Base-by-base conservation (phyloP, 2,888 invertebrate species). In the Philhelius pedissequus region DNA sequence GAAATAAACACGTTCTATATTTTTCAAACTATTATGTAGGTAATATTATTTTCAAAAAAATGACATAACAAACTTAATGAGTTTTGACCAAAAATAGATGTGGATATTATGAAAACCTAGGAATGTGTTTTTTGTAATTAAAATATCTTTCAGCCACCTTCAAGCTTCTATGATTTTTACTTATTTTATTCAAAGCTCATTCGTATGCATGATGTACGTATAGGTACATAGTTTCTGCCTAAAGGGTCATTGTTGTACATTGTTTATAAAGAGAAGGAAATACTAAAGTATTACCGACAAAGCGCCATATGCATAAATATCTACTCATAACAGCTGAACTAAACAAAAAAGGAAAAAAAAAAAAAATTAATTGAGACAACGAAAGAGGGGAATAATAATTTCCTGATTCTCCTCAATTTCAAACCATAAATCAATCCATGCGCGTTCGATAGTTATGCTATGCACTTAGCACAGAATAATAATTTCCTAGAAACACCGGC, bases 391-490 rank as follows among this genome's bases (percentile, higher is more conserved):
- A 52, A 52, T 38, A 66, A 66, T 84, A 80, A 84, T 84, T 84
- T 84, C 84, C 84, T 84, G 80, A 76, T 80, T 84, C 86, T 87
- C 88, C 86, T 87, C 88, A 88, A 88, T 89, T 91, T 89, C 76
- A 84, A 88, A 84, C 86, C 88, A 90, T 90, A 90, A 90, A 90
- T 90, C 90, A 90, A 90, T 90, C 88, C 48, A 32, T 71, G 75
- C 70, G 84, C 76, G 71, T 80, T 79, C 79, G 68, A 84, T 79
- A 75, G 66, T 22, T 50, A 58, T 38, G n/a, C 58, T 70, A 79
- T 80, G 84, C 80, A 84, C 84, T 84, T 84, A 84, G 74, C 70
- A 48, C 38, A 58, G 79, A 84, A 75, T 79, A 84, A 80, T 84
- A 79, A 84, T 84, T 75, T 84, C 75, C 70, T 54, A 76, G 84